A percentile compares a stretch with the other conserved stretches of the same genome.
Conservation (phyloP, 2,888 invertebrate genomes). For the Lasioglossum lativentre region DNA sequence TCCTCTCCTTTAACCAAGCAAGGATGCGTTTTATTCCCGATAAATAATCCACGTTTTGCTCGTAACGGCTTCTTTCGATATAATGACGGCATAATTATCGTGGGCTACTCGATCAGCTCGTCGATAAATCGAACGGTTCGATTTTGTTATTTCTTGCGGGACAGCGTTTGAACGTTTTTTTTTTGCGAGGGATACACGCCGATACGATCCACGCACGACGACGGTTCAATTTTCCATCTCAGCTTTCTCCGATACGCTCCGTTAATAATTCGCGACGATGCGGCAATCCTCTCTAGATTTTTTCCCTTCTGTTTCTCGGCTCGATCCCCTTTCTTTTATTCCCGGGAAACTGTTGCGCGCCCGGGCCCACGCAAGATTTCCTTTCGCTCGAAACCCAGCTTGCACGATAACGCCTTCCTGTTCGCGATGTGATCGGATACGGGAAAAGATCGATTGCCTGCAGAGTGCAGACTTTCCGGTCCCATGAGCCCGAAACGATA, state of each 20-base stretch:
- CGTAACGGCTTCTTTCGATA: neutral
- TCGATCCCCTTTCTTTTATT: slow-evolving; percentile 66
- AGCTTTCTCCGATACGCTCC: slow-evolving; percentile 83
- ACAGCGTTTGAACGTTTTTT: neutral
- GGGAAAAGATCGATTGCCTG: slow-evolving; percentile 5
- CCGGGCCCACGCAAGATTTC: slow-evolving; percentile 71
- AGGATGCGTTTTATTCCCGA: neutral
- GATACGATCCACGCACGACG: slow-evolving; percentile 6
- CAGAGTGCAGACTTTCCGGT: slow-evolving; percentile 9
- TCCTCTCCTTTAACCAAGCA: neutral
- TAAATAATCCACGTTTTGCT: slow-evolving; percentile 4
- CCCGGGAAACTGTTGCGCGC: slow-evolving; percentile 66
- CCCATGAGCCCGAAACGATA: neutral
- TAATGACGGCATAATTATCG: neutral
- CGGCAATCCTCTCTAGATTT: slow-evolving; percentile 70
- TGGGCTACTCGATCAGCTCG: neutral
- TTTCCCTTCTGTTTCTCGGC: slow-evolving; percentile 52
- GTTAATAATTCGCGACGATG: slow-evolving; percentile 80
- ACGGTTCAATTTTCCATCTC: slow-evolving; percentile 74
- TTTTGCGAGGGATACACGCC: slow-evolving; percentile 1
- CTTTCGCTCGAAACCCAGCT: slow-evolving; percentile 69
- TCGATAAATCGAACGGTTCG: neutral
- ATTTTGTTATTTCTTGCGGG: neutral
- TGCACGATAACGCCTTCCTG: slow-evolving; percentile 41
- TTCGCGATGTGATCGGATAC: neutral